phyloP scores from a whole-genome alignment of 2,797 vertebrate species.

The Channa striata region DNA sequence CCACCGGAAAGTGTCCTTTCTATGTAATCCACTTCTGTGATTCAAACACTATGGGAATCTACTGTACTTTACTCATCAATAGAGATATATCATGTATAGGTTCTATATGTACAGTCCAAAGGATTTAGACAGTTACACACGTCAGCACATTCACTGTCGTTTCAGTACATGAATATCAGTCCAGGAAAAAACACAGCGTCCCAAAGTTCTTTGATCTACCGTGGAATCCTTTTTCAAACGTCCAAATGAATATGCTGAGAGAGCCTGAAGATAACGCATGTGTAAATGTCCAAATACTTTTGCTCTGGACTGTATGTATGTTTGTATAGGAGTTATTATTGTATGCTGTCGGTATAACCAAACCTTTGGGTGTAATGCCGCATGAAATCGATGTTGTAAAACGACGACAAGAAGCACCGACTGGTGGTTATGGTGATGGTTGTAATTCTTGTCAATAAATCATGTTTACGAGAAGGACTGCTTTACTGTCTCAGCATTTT shows the following conservation, averaged over 20 bases:
- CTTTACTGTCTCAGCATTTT: background rate
- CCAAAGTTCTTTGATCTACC: background rate
- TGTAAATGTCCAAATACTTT: background rate
- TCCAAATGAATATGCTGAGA: background rate
- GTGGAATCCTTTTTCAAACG: background rate
- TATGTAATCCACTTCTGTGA: constrained; percentile 52
- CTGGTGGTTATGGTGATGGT: constrained; percentile 36
- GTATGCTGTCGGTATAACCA: constrained; percentile 68
- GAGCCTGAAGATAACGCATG: background rate
- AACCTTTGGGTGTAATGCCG: constrained; percentile 64
- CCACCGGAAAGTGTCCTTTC: constrained; percentile 67
- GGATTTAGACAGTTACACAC: background rate
- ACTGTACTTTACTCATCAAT: constrained; percentile 63
- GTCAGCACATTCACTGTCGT: background rate
- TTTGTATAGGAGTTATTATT: constrained; percentile 77
- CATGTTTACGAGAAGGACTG: constrained; percentile 56
- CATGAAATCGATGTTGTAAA: constrained; percentile 77
- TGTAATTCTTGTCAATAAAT: constrained; percentile 78
- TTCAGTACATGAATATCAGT: too few relatives aligned
- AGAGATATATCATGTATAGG: constrained; percentile 70
- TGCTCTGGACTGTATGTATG: constrained; percentile 46
- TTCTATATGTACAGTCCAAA: constrained; percentile 54
- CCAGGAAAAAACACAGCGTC: too few relatives aligned
- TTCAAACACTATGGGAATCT: constrained; percentile 37
- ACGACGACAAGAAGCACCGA: constrained; percentile 61